Conservation (phyloP, 2,113 vertebrate species). For the Litocranius walleri region DNA sequence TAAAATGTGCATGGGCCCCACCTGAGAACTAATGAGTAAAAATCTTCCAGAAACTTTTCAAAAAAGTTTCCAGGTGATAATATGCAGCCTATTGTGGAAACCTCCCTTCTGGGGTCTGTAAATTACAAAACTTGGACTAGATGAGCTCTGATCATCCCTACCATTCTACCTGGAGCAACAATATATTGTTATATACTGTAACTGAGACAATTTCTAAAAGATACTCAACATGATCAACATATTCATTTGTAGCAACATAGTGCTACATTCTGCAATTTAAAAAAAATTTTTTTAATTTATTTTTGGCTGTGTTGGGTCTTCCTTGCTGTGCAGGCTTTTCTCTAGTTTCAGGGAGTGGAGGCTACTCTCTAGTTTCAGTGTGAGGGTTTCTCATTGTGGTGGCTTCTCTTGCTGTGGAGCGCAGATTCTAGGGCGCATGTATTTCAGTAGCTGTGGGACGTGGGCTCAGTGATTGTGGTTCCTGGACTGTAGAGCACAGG, state of each 20-base stretch:
- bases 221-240: not conserved
- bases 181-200: no score
- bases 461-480: not conserved
- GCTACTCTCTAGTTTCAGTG: not conserved
- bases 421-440: not conserved
- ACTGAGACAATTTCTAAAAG: not conserved
- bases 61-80: not conserved
- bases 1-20: not conserved
- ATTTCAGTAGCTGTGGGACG: not conserved
- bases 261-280: fast-evolving
- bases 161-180: not conserved
- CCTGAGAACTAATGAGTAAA: not conserved
- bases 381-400: not conserved
- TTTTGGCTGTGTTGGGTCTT: not conserved
- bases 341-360: not conserved
- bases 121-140: no score
- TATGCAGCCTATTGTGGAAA: not conserved
- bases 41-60: not conserved
- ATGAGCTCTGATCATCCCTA: not conserved
- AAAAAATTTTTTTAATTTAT: not conserved
- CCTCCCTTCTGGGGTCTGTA: not conserved
- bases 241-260: not conserved
- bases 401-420: not conserved
- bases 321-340: not conserved
- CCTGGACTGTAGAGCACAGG: not conserved